Base-by-base conservation (phyloP, 2,113 vertebrate genomes). In the Eupsittula cactorum region DNA sequence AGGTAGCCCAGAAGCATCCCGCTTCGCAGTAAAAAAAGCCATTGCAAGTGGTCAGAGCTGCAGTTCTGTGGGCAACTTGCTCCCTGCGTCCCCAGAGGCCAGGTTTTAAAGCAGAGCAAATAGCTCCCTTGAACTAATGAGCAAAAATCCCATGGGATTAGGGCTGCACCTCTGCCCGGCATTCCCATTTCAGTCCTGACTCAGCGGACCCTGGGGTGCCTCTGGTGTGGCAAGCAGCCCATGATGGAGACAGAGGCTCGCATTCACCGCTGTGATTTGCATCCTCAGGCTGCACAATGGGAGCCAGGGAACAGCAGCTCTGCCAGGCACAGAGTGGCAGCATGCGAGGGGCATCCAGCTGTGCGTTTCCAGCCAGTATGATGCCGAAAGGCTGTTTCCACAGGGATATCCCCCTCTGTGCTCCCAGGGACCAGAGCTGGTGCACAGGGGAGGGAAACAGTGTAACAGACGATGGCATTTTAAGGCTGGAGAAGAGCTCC, bases 371-470 rank as follows among this genome's bases (percentile, higher is more conserved):
- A 0, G 5, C 3, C 27, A 28, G 13, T 18, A 0, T 27, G 75
- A 94, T 71, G 79, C 93, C 83, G 74, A 35, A 68, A 23, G 60
- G 24, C 82, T 75, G 62, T 82, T 95, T 76, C 88, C 88, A 69
- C 11, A 3, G 24, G 46, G 17, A 1, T 1, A 35, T 59, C 59
- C 65, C 79, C 62, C 55, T 53, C 71, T 79, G 65, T 35, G 6
- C 62, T 88, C n/a, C 53, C 18, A 0, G 7, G 11, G 27, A 68
- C n/a, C 25, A 33, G 90, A 95, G 83, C 0, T 62, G 76, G 63
- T 2, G 65, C 78, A 47, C 14, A 60, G 65, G 55, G 62, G 31
- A 93, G 37, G 75, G 88, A 85, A 93, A 90, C 63, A 69, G 29
- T 62, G 55, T 31, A 55, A 86, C 46, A 86, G 41, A 79, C 18